Evolutionary conservation across 2,113 vertebrate species (phyloP).

Genomic region (Myiagra hebetior): DNA sequence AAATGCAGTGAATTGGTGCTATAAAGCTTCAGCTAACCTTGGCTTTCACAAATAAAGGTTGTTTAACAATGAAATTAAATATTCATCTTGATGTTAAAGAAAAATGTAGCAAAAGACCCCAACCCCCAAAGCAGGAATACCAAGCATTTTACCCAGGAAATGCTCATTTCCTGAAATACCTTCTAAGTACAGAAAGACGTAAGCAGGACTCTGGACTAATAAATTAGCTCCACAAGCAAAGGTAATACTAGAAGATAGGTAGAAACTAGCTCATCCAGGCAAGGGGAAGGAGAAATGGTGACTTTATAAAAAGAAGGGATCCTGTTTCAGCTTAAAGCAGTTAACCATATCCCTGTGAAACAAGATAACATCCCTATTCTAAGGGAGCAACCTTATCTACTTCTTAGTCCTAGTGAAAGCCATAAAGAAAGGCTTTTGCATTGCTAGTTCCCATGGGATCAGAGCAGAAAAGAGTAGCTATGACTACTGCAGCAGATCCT

Average conservation of each 20-base stretch:
- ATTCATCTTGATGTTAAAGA: not conserved
- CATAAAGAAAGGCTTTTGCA: not conserved
- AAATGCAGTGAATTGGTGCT: not conserved
- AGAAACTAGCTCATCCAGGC: not conserved
- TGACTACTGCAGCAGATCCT: not conserved
- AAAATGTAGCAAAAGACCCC: not conserved
- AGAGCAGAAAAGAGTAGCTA: not conserved
- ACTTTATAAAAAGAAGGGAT: not conserved
- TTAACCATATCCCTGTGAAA: not conserved
- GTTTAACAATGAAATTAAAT: not conserved
- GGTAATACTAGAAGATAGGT: not conserved
- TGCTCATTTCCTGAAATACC: not conserved
- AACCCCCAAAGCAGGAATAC: not conserved
- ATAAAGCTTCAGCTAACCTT: not conserved
- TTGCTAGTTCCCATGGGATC: not conserved
- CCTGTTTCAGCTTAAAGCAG: not conserved
- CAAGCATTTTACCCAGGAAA: not conserved
- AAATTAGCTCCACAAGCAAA: not conserved
- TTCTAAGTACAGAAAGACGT: not conserved
- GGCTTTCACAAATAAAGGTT: not conserved
- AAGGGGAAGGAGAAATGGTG: not conserved
- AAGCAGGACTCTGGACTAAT: not conserved
- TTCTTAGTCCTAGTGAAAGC: not conserved
- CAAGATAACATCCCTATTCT: not conserved
- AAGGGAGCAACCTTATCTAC: not conserved